phyloP scores from a whole-genome alignment of 2,888 invertebrate species.

The Drosophila koepferae region DNA sequence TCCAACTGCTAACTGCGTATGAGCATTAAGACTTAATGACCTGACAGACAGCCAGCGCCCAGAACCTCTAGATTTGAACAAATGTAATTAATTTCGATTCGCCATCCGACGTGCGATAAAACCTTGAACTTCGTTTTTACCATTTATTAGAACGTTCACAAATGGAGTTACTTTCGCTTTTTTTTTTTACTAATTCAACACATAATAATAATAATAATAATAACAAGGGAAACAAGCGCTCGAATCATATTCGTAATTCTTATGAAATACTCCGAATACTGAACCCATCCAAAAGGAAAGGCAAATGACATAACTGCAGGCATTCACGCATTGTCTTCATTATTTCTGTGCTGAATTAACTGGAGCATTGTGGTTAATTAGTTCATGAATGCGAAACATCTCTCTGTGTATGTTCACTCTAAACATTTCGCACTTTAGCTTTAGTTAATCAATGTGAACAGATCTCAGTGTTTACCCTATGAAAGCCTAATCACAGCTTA shows the following conservation, averaged over 20 bases:
- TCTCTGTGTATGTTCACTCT: constrained; percentile 5
- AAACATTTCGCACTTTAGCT: constrained; percentile 5
- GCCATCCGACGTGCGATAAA: constrained; percentile 53
- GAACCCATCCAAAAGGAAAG: constrained; percentile 52
- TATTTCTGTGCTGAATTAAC: constrained; percentile 33
- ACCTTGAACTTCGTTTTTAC: constrained; percentile 67
- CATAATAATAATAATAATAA: neutral
- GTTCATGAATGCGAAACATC: constrained; percentile 45
- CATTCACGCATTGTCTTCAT: constrained; percentile 47
- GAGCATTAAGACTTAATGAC: constrained; percentile 61
- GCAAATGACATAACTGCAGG: constrained; percentile 56
- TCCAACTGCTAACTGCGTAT: constrained; percentile 49
- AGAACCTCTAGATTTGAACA: constrained; percentile 32
- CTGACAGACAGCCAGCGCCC: constrained; percentile 64
- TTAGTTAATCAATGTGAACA: constrained; percentile 10
- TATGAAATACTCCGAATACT: constrained; percentile 52
- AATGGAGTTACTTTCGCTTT: constrained; percentile 68
- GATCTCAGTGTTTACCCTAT: neutral
- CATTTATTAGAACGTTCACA: constrained; percentile 68
- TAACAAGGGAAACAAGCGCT: constrained; percentile 27
- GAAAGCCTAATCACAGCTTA: neutral
- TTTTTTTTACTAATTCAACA: constrained; percentile 18
- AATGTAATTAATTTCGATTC: constrained; percentile 75
- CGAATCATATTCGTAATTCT: constrained; percentile 62
- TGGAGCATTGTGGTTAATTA: constrained; percentile 79